Conservation (phyloP, 2,888 invertebrate species). For the Sturmia bella region DNA sequence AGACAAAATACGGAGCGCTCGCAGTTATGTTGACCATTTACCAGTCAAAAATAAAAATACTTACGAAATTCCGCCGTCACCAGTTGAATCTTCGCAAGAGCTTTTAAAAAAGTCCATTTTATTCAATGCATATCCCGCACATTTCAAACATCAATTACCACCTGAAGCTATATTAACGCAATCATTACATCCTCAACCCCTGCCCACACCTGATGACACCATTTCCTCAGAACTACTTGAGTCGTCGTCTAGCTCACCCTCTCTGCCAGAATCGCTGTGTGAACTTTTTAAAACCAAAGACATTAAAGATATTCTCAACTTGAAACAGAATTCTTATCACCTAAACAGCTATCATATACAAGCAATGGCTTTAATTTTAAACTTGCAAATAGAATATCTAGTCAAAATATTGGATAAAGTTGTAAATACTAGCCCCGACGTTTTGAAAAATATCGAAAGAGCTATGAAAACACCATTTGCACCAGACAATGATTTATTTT, state of each 20-base stretch:
- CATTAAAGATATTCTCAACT: constrained; percentile 72
- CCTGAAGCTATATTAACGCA: constrained; percentile 39
- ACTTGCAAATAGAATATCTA: constrained; percentile 73
- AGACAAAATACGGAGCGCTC: constrained; percentile 1
- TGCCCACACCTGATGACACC: constrained; percentile 64
- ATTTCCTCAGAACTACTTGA: constrained; percentile 53
- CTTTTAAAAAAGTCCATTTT: constrained; percentile 65
- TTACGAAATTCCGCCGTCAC: constrained; percentile 22
- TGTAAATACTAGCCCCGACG: constrained; percentile 68
- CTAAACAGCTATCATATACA: constrained; percentile 74
- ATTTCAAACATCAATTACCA: constrained; percentile 75
- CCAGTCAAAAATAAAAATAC: background rate
- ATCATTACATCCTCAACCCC: background rate
- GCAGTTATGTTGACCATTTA: background rate
- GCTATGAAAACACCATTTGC: constrained; percentile 57
- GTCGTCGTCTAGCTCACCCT: constrained; percentile 72
- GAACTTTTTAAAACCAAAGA: constrained; percentile 75
- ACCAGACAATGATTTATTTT: constrained; percentile 55
- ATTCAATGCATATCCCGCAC: constrained; percentile 74
- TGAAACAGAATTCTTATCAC: constrained; percentile 72
- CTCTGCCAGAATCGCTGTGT: constrained; percentile 76
- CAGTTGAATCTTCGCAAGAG: constrained; percentile 29
- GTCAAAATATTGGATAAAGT: constrained; percentile 71
- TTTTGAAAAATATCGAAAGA: constrained; percentile 62
- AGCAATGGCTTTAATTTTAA: constrained; percentile 74